A percentile compares a stretch with the other conserved stretches of the same genome.
These are phyloP conservation scores for Microcaecilia unicolor DNA, from an alignment of 2,797 vertebrate genomes.

Conservation along the genomic window DNA sequence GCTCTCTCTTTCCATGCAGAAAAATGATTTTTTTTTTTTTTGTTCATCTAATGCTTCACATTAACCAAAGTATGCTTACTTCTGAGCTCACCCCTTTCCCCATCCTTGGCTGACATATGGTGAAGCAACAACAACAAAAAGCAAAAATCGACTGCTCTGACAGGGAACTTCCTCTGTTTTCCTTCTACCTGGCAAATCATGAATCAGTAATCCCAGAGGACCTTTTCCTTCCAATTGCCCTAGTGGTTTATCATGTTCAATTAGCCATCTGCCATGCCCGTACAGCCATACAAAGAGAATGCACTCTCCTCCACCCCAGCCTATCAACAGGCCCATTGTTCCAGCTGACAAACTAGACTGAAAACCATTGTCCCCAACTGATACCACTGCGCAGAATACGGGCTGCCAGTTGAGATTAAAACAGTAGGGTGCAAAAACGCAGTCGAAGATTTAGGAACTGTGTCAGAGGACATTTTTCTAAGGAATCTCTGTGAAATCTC, in stretches of 20 bases:
- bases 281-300: conserved; percentile 32
- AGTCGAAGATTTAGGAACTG: no score
- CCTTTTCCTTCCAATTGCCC: conserved; percentile 41
- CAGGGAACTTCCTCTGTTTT: conserved; percentile 23
- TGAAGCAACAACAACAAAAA: conserved; percentile 11
- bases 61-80: conserved; percentile 19
- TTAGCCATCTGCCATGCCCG: conserved; percentile 75
- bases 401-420: conserved; percentile 40
- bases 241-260: conserved; percentile 64
- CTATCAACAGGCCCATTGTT: conserved; percentile 47
- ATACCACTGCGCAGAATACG: conserved; percentile 19
- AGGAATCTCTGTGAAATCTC: no score
- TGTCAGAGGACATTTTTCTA: conserved; percentile 1
- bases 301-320: conserved; percentile 14
- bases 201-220: conserved; percentile 53
- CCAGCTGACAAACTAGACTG: conserved; percentile 45
- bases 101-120: conserved; percentile 25
- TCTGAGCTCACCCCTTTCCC: not conserved
- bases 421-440: conserved; percentile 25
- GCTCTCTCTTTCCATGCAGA: conserved; percentile 7
- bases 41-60: conserved; percentile 31
- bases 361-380: conserved; percentile 45
- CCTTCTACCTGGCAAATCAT: conserved; percentile 25
- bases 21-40: conserved; percentile 11
- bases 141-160: conserved; percentile 15